Percentiles rank a stretch among this genome's conserved stretches.
phyloP scores from a whole-genome alignment of 2,888 invertebrate species.

The Athrips mouffetella region DNA sequence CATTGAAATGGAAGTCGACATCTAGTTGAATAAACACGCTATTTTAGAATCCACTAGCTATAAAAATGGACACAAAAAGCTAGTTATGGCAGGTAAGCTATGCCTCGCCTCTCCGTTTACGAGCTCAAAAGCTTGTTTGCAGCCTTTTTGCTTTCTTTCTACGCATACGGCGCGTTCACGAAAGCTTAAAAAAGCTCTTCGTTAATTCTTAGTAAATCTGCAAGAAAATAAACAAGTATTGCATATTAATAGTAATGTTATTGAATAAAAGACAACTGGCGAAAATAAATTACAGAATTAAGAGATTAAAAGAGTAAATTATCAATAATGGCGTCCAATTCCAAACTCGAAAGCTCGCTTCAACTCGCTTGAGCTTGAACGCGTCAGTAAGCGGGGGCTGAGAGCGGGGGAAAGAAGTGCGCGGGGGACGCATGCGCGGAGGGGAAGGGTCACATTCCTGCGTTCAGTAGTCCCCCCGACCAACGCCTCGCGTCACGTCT shows the following conservation, averaged over 20 bases:
- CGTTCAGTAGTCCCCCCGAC: slow-evolving; percentile 71
- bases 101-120: slow-evolving; percentile 27
- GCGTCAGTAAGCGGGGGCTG: slow-evolving; percentile 46
- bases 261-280: neutral
- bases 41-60: slow-evolving; percentile 7
- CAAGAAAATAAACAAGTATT: neutral
- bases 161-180: slow-evolving; percentile 33
- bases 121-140: slow-evolving; percentile 32
- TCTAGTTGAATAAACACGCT: slow-evolving; percentile 5
- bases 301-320: neutral
- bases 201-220: neutral
- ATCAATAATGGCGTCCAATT: slow-evolving; percentile 26
- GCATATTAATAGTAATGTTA: neutral
- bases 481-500: slow-evolving; percentile 61
- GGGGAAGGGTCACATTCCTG: slow-evolving; percentile 67
- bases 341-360: slow-evolving; percentile 39
- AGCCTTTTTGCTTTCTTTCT: slow-evolving; percentile 36
- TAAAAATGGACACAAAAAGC: slow-evolving; percentile 9
- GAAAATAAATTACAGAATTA: neutral
- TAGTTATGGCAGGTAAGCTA: slow-evolving; percentile 8
- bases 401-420: slow-evolving; percentile 32
- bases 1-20: slow-evolving; percentile 1
- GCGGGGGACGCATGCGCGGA: slow-evolving; percentile 64
- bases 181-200: slow-evolving; percentile 4
- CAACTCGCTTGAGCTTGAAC: slow-evolving; percentile 61